These are phyloP conservation scores for Hyles vespertilio DNA, from an alignment of 1,140 invertebrate species.

Conservation along the genomic window DNA sequence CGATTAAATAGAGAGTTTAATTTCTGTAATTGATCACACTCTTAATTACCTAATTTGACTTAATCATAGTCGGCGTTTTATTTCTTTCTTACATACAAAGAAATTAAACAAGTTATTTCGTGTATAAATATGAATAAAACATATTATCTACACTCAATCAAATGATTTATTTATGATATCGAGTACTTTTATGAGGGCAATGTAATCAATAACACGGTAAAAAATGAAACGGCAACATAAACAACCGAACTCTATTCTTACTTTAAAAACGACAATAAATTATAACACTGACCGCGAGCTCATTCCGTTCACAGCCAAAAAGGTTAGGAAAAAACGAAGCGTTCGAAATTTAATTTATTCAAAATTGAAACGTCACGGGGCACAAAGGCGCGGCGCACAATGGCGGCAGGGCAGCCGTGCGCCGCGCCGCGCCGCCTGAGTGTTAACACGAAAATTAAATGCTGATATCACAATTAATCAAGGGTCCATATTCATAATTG, in stretches of 20 bases:
- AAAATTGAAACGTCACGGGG: conserved; percentile 74
- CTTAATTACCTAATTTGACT: no score
- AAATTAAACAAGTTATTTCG: no score
- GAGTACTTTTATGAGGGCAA: no score
- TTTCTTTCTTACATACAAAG: no score
- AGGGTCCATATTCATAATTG: conserved; percentile 74
- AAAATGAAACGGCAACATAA: conserved; percentile 31
- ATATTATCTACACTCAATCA: no score
- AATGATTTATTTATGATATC: no score
- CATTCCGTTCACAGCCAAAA: conserved; percentile 53
- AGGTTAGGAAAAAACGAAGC: conserved; percentile 67
- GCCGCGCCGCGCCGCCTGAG: conserved; percentile 34
- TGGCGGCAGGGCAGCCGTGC: conserved; percentile 39
- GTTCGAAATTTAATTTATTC: conserved; percentile 76
- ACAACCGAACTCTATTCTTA: conserved; percentile 53
- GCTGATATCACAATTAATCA: conserved; percentile 75
- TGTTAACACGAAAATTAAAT: conserved; percentile 75
- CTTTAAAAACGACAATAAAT: conserved; percentile 64
- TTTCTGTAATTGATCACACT: no score
- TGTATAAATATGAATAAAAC: no score
- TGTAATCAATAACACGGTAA: neutral
- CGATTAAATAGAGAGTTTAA: no score
- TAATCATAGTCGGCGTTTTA: no score
- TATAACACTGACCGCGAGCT: conserved; percentile 59
- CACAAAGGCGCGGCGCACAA: conserved; percentile 64